A percentile compares a stretch with the other conserved stretches of the same genome.
phyloP scores from a whole-genome alignment of 2,888 invertebrate species.

The Rapana venosa region DNA sequence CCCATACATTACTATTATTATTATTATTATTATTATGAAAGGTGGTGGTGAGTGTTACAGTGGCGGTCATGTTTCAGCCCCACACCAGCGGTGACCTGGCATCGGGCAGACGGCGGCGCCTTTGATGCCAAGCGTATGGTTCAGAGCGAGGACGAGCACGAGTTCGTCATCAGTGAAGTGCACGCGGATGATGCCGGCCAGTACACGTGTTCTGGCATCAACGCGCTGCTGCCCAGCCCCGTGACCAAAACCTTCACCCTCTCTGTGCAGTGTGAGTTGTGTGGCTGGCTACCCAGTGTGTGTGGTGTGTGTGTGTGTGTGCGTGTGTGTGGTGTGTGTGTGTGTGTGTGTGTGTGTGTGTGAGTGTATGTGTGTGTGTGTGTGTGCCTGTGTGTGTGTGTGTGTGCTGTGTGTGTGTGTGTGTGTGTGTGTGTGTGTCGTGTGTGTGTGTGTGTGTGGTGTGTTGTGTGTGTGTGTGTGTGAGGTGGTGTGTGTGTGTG shows the following conservation, averaged over 20 bases:
- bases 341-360: constrained; percentile 71
- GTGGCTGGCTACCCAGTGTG: background rate
- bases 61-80: no score
- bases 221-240: constrained; percentile 78
- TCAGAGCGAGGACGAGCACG: constrained; percentile 93
- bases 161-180: constrained; percentile 81
- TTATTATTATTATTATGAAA: no score
- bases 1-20: no score
- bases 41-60: no score
- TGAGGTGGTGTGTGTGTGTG: background rate
- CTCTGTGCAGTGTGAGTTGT: constrained; percentile 78
- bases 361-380: constrained; percentile 79
- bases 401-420: background rate
- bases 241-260: constrained; percentile 74
- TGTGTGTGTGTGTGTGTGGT: background rate
- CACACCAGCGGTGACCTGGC: constrained; percentile 94
- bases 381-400: background rate
- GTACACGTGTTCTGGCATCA: constrained; percentile 88
- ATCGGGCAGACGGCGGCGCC: constrained; percentile 87
- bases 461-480: constrained; percentile 21
- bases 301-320: constrained; percentile 6
- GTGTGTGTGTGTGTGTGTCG: constrained; percentile 82
- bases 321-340: background rate
- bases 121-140: constrained; percentile 73
- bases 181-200: constrained; percentile 88